Evolutionary conservation across 2,888 invertebrate species (phyloP).

Genomic region (Danaus chrysippus): DNA sequence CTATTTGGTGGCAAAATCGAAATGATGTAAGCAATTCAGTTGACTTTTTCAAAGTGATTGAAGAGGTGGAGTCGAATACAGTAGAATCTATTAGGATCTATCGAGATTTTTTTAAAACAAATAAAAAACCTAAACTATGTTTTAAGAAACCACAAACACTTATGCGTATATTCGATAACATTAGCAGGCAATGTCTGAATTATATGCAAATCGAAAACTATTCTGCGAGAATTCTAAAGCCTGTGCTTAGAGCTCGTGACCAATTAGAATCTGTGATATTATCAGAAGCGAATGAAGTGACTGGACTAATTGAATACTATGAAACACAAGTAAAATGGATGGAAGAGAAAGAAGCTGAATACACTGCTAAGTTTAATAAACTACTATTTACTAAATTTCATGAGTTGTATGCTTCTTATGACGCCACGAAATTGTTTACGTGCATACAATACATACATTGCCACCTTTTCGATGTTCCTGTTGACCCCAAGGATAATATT

Average conservation of each 20-base stretch:
- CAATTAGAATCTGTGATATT: slow-evolving; percentile 29
- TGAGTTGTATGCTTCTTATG: slow-evolving; percentile 38
- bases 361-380: slow-evolving; percentile 36
- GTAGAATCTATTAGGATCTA: slow-evolving; percentile 8
- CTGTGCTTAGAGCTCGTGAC: slow-evolving; percentile 31
- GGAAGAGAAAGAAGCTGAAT: slow-evolving; percentile 36
- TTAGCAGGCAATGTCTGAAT: slow-evolving; percentile 40
- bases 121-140: slow-evolving; percentile 28
- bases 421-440: slow-evolving; percentile 40
- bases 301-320: slow-evolving; percentile 30
- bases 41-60: slow-evolving; percentile 11
- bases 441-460: slow-evolving; percentile 41
- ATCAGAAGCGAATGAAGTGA: slow-evolving; percentile 28
- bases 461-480: slow-evolving; percentile 33
- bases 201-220: slow-evolving; percentile 40
- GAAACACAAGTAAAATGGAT: slow-evolving; percentile 30
- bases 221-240: slow-evolving; percentile 26
- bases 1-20: slow-evolving; percentile 34
- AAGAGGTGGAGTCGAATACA: slow-evolving; percentile 9
- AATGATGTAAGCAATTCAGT: slow-evolving; percentile 23
- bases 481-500: slow-evolving; percentile 42
- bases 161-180: slow-evolving; percentile 32
- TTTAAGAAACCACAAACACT: slow-evolving; percentile 39
- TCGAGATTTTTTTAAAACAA: slow-evolving; percentile 3
- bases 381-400: slow-evolving; percentile 38